Evolutionary conservation across 2,797 vertebrate species (phyloP), one percentile per base, ranked within the genome.

Genomic region (Gobionotothen gibberifrons): DNA sequence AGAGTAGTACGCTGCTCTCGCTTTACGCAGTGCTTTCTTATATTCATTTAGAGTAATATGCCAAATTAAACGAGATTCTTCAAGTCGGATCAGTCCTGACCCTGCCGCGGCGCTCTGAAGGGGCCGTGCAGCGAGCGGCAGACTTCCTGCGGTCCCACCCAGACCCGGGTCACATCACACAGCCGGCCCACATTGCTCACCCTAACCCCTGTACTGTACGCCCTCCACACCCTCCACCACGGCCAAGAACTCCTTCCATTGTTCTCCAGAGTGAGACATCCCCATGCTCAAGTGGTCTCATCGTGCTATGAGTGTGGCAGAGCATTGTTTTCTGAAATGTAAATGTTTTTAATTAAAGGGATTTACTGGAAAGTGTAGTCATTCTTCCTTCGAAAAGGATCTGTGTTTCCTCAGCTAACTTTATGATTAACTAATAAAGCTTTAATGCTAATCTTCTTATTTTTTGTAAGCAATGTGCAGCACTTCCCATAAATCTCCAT

Each of bases 81-180:
- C n/a, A n/a, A n/a, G n/a, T 26, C 49, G 15, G 70, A 84, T 84
- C 67, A 83, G 69, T 84, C 43, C 70, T 51, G 81, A 87, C 82
- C 80, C 69, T 13, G 39, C 36, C 0, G 75, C 15, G 3, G 57
- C 12, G 16, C 52, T 76, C 52, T 14, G 43, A 73, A 22, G 53
- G 72, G 68, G 70, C 78, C 3, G 26, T 3, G 64, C 74, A 53
- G 72, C 9, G 15, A 79, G 43, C 46, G 9, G 74, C 79, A 62
- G 81, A 77, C 75, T 90, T 93, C 89, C 88, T 79, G 84, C 19
- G 8, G 76, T 81, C 77, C 83, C 92, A 76, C 92, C 92, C 91
- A 88, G 78, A 36, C 81, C 79, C 52, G 70, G 88, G 89, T 88
- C 90, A 87, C 84, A 68, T 89, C 79, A 87, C 40, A 40, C 61